A percentile compares a stretch with the other conserved stretches of the same genome.
phyloP scores from a whole-genome alignment of 2,797 vertebrate genomes.

The Poliocrania exsul region DNA sequence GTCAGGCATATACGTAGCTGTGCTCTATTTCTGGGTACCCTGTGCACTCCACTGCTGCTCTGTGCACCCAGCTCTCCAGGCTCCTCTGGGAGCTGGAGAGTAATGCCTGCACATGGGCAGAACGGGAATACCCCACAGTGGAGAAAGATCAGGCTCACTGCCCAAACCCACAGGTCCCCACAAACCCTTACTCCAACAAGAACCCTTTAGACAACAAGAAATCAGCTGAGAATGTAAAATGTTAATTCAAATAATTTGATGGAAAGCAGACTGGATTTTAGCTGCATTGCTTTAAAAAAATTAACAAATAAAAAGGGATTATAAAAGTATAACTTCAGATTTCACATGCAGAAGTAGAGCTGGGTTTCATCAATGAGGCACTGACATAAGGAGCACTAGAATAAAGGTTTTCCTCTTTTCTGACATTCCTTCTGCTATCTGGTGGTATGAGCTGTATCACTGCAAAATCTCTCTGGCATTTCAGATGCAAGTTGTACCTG shows the following conservation, averaged over 20 bases:
- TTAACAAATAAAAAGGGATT: not conserved
- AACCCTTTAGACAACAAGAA: not conserved
- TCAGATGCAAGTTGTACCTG: slow-evolving; percentile 7
- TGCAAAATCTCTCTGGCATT: not conserved
- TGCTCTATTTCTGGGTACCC: not conserved
- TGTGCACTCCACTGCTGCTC: not conserved
- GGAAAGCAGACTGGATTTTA: not conserved
- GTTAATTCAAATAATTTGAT: not conserved
- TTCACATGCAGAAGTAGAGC: not conserved
- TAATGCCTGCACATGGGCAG: not conserved
- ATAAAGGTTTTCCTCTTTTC: not conserved
- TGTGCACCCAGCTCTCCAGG: not conserved
- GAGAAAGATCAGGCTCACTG: not conserved
- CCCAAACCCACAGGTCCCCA: not conserved
- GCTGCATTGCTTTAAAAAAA: not conserved
- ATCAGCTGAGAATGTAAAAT: not conserved
- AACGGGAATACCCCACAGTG: accelerated
- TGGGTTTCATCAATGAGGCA: not conserved
- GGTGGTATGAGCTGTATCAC: not conserved
- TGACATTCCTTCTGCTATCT: not conserved
- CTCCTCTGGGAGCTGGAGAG: not conserved
- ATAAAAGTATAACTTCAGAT: not conserved
- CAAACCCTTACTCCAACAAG: not conserved
- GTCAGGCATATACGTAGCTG: not conserved
- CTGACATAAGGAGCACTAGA: not conserved